phyloP scores from a whole-genome alignment of 2,797 vertebrate genomes.

The Acanthiza pusilla region DNA sequence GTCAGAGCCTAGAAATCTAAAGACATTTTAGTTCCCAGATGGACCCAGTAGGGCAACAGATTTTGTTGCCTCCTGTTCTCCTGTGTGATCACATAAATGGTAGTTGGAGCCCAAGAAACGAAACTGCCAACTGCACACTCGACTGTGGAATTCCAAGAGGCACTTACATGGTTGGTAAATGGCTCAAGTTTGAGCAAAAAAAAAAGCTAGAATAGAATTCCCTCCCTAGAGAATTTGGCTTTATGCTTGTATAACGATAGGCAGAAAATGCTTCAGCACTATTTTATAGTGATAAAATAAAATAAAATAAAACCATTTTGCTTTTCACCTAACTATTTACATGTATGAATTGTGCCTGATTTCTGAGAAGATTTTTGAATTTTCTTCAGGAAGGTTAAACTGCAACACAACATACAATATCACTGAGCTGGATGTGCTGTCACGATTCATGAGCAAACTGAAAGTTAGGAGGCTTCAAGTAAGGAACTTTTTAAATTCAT shows the following conservation, averaged over 20 bases:
- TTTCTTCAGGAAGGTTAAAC: background rate
- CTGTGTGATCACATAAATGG: background rate
- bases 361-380: background rate
- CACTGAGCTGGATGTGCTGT: background rate
- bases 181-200: background rate
- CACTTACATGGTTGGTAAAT: background rate
- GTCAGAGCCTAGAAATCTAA: background rate
- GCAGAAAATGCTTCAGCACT: background rate
- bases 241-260: background rate
- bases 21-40: constrained; percentile 23
- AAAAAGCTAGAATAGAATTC: background rate
- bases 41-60: background rate
- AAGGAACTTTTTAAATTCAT: background rate
- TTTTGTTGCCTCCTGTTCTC: constrained; percentile 22
- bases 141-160: background rate
- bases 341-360: too few relatives aligned
- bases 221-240: background rate
- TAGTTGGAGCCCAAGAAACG: background rate
- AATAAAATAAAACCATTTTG: background rate
- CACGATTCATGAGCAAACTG: background rate
- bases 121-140: background rate
- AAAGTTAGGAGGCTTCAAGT: background rate
- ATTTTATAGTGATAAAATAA: background rate
- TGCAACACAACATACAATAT: background rate
- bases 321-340: background rate